Conservation (phyloP, 2,113 vertebrate genomes). For the Myiopsitta monachus region DNA sequence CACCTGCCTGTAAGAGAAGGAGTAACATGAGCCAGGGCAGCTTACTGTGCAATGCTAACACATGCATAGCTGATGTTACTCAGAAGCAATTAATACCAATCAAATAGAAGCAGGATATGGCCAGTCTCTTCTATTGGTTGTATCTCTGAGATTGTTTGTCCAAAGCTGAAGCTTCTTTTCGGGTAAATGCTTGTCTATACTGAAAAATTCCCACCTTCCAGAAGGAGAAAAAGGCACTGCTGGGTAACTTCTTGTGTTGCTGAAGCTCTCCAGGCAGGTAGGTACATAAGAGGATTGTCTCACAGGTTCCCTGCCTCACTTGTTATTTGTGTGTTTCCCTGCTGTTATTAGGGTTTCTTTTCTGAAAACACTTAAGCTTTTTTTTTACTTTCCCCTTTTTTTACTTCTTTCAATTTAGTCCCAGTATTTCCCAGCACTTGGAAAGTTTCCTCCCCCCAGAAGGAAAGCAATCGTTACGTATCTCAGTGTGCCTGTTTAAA, state of each 20-base stretch:
- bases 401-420: not conserved
- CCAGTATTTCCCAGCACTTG: not conserved
- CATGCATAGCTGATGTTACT: not conserved
- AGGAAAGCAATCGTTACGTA: not conserved
- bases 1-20: slow-evolving; percentile 81
- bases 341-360: not conserved
- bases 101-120: not conserved
- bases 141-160: not conserved
- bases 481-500: not conserved
- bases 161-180: not conserved
- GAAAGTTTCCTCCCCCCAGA: not conserved
- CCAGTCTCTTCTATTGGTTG: not conserved
- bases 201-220: not conserved
- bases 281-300: not conserved
- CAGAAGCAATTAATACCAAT: not conserved
- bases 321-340: not conserved
- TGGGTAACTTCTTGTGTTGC: not conserved
- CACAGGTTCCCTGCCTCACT: not conserved
- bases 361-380: not conserved
- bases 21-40: not conserved
- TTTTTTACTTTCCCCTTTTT: not conserved
- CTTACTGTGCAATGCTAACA: not conserved
- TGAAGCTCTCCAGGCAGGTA: not conserved
- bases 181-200: not conserved
- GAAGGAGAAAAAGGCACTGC: not conserved